Base-by-base conservation (phyloP, 2,113 vertebrate species). In the Eolophus roseicapilla region DNA sequence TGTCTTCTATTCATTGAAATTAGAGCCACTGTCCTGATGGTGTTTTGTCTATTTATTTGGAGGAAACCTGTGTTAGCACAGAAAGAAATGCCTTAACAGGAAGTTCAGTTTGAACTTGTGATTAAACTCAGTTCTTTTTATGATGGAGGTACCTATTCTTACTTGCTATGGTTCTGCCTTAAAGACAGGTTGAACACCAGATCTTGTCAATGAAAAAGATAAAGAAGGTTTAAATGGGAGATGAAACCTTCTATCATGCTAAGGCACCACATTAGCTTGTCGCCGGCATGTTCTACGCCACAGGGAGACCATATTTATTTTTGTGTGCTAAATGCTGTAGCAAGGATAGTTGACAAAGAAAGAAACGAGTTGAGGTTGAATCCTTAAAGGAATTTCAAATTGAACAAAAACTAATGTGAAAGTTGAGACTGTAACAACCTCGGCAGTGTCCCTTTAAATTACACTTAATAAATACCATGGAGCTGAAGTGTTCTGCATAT, bases 381-480 rank as follows among this genome's bases (percentile, higher is more conserved):
- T 82, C 93, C 76, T 84, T 50, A 29, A 89, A 29, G 31, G 46
- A 91, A 84, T 78, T 95, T 85, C 77, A 88, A 80, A 44, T 86
- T 70, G 50, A 95, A 95, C 68, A 77, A 90, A 88, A 87, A 60
- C 63, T 68, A 74, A 69, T 2, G 1, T 74, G 83, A 49, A 94
- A 87, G 20, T 92, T 67, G 91, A 96, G 76, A 67, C 50, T 29
- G 4, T 50, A 95, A 37, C 41, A 87, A 55, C 84, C 59, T 84
- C 71, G 2, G 92, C 92, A 95, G 67, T 77, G 95, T 97, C 97
- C 69, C 95, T 97, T 98, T 98, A 97, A 97, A 97, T 97, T 96
- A 92, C 41, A 62, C 88, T 96, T 94, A 90, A 93, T 96, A 94
- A 97, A 94, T 95, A 93, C 71, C 94, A 95, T 18, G 17, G 78